Conservation (phyloP, 2,797 vertebrate genomes). For the Aulostomus chinensis region DNA sequence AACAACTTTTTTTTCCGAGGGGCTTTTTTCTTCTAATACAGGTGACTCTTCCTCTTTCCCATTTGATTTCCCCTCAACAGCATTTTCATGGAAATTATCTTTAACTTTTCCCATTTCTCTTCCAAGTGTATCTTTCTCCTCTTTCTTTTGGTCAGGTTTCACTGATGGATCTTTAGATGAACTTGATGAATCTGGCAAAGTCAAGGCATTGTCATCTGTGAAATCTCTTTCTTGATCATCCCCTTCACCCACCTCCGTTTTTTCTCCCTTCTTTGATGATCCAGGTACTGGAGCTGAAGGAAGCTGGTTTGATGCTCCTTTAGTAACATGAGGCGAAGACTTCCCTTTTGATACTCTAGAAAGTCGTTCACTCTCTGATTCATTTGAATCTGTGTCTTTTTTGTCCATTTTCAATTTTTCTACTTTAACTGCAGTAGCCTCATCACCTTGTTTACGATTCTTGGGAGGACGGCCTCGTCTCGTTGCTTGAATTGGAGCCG, state of each 20-base stretch:
- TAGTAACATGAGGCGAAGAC: conserved; percentile 85
- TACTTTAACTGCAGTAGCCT: conserved; percentile 77
- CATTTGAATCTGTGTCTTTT: conserved; percentile 87
- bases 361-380: conserved; percentile 80
- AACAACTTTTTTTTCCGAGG: conserved; percentile 66
- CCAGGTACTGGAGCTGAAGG: conserved; percentile 58
- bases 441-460: conserved; percentile 86
- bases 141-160: conserved; percentile 74
- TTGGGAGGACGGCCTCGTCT: conserved; percentile 93
- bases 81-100: conserved; percentile 46
- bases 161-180: conserved; percentile 62
- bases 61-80: conserved; percentile 61
- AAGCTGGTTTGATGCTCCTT: conserved; percentile 70
- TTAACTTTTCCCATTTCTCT: conserved; percentile 58
- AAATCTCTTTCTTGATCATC: conserved; percentile 72
- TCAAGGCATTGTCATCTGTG: conserved; percentile 43
- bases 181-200: conserved; percentile 50
- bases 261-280: conserved; percentile 84
- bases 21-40: conserved; percentile 68
- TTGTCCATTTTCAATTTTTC: conserved; percentile 81
- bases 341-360: conserved; percentile 86
- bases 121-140: conserved; percentile 73
- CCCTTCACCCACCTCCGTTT: conserved; percentile 72
- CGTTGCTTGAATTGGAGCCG: conserved; percentile 66
- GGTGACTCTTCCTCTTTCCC: conserved; percentile 53